These are phyloP conservation scores for Urocolius indicus DNA, from an alignment of 2,113 vertebrate species.

Conservation along the genomic window DNA sequence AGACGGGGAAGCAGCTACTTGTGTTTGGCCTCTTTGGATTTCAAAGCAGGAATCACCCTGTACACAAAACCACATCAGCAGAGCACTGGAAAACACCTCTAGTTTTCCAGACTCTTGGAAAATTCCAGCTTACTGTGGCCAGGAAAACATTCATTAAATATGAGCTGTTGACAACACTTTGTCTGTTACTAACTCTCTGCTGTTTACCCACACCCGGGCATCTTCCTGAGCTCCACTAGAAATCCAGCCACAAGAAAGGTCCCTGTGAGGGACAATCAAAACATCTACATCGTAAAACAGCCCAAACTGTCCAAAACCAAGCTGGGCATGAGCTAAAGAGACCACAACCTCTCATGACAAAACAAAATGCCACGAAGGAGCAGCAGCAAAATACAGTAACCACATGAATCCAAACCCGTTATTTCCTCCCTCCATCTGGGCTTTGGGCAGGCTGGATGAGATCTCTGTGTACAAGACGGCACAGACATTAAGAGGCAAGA, in stretches of 20 bases:
- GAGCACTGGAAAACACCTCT: rapidly evolving
- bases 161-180: not conserved
- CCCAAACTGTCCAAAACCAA: not conserved
- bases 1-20: not conserved
- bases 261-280: not conserved
- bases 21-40: rapidly evolving
- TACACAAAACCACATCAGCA: rapidly evolving
- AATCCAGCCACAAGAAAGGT: not conserved
- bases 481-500: not conserved
- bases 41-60: not conserved
- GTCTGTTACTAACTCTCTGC: not conserved
- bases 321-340: not conserved
- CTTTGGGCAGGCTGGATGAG: not conserved
- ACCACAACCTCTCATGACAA: not conserved
- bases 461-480: rapidly evolving
- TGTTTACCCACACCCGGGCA: not conserved
- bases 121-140: not conserved
- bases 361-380: not conserved
- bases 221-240: not conserved
- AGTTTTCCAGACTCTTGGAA: not conserved
- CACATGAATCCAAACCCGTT: not conserved
- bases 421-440: not conserved
- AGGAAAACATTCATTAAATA: not conserved
- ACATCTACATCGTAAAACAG: rapidly evolving
- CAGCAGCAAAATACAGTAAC: not conserved